These are phyloP conservation scores for Pipa parva DNA, from an alignment of 2,113 vertebrate genomes.

Conservation along the genomic window DNA sequence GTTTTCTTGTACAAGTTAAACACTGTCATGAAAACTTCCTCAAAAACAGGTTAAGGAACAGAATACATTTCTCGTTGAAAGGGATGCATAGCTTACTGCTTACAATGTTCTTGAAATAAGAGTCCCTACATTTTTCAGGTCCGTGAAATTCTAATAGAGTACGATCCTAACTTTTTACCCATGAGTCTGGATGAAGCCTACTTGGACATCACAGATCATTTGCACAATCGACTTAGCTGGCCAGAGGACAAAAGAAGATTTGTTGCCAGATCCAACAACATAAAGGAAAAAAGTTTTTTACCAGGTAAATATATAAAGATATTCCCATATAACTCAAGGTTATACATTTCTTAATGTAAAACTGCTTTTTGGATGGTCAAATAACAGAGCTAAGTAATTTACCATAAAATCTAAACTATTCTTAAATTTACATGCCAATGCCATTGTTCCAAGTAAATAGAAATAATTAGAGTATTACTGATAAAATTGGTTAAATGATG, in stretches of 20 bases:
- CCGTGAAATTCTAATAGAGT: constrained; percentile 81
- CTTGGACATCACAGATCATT: constrained; percentile 88
- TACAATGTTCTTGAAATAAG: constrained; percentile 33
- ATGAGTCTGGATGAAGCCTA: constrained; percentile 95
- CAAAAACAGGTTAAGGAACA: no score
- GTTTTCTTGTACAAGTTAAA: no score
- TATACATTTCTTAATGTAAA: neutral
- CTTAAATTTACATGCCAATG: no score
- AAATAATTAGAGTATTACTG: no score
- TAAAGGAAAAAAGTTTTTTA: constrained; percentile 49
- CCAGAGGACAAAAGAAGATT: constrained; percentile 75
- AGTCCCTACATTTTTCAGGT: constrained; percentile 81
- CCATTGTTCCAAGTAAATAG: no score
- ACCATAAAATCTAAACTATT: no score
- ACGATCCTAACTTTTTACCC: constrained; percentile 86
- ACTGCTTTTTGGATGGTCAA: neutral
- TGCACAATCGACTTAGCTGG: constrained; percentile 79
- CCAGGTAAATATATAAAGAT: constrained; percentile 8
- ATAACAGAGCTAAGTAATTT: neutral
- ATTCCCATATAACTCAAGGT: neutral
- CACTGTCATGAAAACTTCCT: no score
- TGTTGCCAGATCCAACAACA: constrained; percentile 44
- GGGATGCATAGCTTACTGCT: constrained; percentile 35
- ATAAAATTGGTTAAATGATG: no score
- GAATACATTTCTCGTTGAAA: no score